Conservation (phyloP, 2,113 vertebrate species). For the Hippocampus mohnikei region DNA sequence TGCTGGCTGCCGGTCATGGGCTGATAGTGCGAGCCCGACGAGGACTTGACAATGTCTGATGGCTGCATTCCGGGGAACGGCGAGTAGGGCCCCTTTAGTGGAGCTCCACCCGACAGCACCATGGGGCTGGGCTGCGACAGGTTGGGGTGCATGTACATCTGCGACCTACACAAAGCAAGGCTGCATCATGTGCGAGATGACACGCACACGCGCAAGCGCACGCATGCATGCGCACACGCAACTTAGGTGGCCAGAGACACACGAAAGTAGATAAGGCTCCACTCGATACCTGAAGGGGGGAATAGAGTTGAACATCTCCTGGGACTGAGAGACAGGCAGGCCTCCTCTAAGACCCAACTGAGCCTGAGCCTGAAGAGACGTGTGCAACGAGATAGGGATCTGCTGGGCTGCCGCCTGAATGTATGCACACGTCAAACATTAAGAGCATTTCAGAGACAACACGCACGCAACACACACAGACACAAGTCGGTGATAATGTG, state of each 20-base stretch:
- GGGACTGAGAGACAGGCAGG: constrained; percentile 94
- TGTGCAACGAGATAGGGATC: constrained; percentile 96
- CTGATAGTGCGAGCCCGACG: constrained; percentile 93
- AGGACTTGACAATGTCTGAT: constrained; percentile 92
- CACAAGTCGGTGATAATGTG: neutral
- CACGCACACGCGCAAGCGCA: neutral
- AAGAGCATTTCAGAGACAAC: neutral
- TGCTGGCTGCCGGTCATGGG: constrained; percentile 90
- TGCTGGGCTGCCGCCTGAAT: constrained; percentile 91
- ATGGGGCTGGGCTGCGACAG: constrained; percentile 92
- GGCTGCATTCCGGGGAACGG: constrained; percentile 94
- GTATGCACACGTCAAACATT: constrained; percentile 7
- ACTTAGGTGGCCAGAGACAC: neutral
- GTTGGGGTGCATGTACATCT: constrained; percentile 98
- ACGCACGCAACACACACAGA: neutral
- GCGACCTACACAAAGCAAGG: constrained; percentile 76
- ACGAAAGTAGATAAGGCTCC: neutral
- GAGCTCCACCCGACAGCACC: constrained; percentile 89
- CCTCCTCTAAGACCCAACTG: constrained; percentile 91
- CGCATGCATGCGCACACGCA: neutral
- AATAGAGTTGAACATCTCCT: constrained; percentile 97
- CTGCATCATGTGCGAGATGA: neutral
- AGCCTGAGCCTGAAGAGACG: constrained; percentile 95
- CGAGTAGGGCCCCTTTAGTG: constrained; percentile 89
- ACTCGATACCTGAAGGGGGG: constrained; percentile 86